These are phyloP conservation scores for Turritopsis rubra DNA, from an alignment of 30 jellyfish, hydroid and myxozoan species.

Conservation along the genomic window DNA sequence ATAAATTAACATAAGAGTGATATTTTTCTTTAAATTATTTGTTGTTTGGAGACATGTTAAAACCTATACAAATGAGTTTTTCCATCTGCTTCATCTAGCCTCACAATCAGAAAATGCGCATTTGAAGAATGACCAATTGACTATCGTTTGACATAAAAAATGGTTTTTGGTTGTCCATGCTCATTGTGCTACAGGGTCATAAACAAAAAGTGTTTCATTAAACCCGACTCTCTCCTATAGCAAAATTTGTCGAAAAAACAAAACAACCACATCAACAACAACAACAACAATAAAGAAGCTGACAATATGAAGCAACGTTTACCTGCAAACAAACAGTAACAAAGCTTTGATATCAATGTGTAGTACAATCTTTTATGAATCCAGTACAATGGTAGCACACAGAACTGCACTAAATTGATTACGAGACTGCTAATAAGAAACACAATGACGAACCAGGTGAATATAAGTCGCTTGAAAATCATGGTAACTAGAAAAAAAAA, in stretches of 20 bases:
- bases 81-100: no score
- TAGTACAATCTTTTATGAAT: constrained; percentile 13
- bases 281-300: neutral
- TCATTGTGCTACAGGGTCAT: no score
- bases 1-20: no score
- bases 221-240: no score
- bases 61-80: no score
- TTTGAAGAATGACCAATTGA: no score
- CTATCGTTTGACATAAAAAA: no score
- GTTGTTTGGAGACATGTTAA: no score
- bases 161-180: no score
- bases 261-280: neutral
- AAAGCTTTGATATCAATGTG: constrained; percentile 10
- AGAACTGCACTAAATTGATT: constrained; percentile 21
- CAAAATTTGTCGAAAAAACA: neutral
- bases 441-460: constrained; percentile 23
- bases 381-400: constrained; percentile 34
- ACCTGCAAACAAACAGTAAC: constrained; percentile 21
- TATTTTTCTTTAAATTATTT: no score
- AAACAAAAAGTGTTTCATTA: no score
- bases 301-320: neutral
- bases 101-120: no score
- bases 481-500: neutral
- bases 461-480: neutral
- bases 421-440: constrained; percentile 21